Conservation (phyloP, 2,797 vertebrate species). For the Macropodus opercularis region DNA sequence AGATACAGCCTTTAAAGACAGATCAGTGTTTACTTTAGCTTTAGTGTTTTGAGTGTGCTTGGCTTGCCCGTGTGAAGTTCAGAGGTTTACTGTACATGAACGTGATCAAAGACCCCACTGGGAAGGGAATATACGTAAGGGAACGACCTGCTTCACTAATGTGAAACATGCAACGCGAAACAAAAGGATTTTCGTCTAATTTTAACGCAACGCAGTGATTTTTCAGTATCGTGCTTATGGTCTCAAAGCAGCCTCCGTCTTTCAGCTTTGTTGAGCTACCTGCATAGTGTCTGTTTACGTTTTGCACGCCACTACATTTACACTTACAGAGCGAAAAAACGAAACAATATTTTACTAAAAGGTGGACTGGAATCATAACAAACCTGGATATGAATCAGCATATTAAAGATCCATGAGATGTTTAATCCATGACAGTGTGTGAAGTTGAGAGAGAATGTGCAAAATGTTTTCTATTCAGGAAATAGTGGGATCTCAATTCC, state of each 20-base stretch:
- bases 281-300: neutral
- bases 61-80: neutral
- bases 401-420: no score
- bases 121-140: no score
- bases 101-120: no score
- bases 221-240: no score
- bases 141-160: no score
- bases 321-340: neutral
- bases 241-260: no score
- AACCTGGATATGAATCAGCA: neutral
- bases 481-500: conserved; percentile 4
- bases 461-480: neutral
- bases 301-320: neutral
- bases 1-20: conserved; percentile 5
- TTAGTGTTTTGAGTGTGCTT: neutral
- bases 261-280: neutral
- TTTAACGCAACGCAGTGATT: no score
- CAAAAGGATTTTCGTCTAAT: no score
- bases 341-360: neutral
- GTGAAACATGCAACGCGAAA: no score
- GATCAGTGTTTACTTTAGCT: conserved; percentile 25
- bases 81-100: conserved; percentile 25
- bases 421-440: no score
- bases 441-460: neutral
- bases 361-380: neutral